Evolutionary conservation across 2,113 vertebrate genomes (phyloP).

Genomic region (Circaetus cinerascens): DNA sequence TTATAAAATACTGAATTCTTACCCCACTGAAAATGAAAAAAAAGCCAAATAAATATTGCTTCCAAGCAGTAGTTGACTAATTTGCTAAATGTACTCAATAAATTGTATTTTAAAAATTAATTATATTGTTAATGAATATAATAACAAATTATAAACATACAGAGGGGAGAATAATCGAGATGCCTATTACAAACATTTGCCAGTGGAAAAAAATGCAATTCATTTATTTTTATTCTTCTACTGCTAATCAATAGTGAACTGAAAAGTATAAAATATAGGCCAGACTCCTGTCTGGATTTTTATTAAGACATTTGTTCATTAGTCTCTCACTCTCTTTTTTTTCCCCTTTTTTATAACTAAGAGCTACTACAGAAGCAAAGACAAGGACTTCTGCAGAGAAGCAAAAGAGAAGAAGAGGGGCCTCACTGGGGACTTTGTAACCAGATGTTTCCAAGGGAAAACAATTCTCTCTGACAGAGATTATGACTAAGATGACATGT

Average conservation of each 20-base stretch:
- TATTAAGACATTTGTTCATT: neutral
- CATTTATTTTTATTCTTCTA: neutral
- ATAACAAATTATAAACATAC: neutral
- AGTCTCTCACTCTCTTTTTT: rapidly evolving
- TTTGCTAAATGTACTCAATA: neutral
- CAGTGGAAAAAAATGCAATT: neutral
- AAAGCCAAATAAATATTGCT: neutral
- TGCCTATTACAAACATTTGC: neutral
- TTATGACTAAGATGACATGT: neutral
- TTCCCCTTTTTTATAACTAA: rapidly evolving
- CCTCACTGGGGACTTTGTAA: neutral
- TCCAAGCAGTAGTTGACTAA: neutral
- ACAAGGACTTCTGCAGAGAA: neutral
- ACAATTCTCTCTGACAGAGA: neutral
- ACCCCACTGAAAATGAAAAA: neutral
- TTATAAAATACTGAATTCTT: neutral
- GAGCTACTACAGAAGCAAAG: neutral
- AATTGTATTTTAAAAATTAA: neutral
- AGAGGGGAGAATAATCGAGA: neutral
- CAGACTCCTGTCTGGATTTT: neutral
- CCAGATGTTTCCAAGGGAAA: slow-evolving; percentile 19
- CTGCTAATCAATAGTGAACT: neutral
- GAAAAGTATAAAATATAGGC: neutral
- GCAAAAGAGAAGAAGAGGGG: neutral
- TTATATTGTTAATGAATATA: neutral